phyloP scores from a whole-genome alignment of 1,140 invertebrate genomes.

The Vanessa tameamea region DNA sequence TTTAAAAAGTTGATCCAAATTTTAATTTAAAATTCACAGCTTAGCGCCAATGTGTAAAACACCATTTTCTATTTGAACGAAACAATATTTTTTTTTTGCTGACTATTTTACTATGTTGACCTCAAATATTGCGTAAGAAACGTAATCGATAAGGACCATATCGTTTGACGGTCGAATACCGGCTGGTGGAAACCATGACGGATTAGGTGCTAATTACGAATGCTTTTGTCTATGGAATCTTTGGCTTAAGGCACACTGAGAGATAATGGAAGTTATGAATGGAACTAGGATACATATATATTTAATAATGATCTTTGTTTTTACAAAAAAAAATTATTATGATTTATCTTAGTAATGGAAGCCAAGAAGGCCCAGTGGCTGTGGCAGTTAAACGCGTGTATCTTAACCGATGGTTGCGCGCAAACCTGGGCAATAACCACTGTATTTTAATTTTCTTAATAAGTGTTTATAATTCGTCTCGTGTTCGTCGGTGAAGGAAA shows the following conservation, averaged over 20 bases:
- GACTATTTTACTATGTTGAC: background rate
- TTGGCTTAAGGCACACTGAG: background rate
- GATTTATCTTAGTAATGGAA: too few relatives aligned
- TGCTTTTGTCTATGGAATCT: constrained; percentile 21
- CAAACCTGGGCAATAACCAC: too few relatives aligned
- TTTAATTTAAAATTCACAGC: background rate
- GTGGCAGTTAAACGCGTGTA: too few relatives aligned
- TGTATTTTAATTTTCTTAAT: too few relatives aligned
- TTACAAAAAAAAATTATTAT: too few relatives aligned
- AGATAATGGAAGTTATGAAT: background rate
- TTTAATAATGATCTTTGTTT: too few relatives aligned
- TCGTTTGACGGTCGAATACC: constrained; percentile 26
- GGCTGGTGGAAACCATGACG: constrained; percentile 21
- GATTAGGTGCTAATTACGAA: constrained; percentile 30
- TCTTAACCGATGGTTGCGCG: too few relatives aligned
- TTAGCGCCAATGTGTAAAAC: background rate
- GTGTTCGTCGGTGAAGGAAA: too few relatives aligned
- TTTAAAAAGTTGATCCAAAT: background rate
- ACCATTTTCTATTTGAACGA: too few relatives aligned
- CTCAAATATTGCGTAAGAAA: constrained; percentile 12
- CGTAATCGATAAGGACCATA: constrained; percentile 24
- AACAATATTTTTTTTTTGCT: background rate
- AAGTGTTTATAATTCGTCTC: too few relatives aligned
- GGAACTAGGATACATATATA: too few relatives aligned
- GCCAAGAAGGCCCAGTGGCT: too few relatives aligned